These are phyloP conservation scores for Crocuta crocuta DNA, from an alignment of 2,113 vertebrate species.

Conservation along the genomic window DNA sequence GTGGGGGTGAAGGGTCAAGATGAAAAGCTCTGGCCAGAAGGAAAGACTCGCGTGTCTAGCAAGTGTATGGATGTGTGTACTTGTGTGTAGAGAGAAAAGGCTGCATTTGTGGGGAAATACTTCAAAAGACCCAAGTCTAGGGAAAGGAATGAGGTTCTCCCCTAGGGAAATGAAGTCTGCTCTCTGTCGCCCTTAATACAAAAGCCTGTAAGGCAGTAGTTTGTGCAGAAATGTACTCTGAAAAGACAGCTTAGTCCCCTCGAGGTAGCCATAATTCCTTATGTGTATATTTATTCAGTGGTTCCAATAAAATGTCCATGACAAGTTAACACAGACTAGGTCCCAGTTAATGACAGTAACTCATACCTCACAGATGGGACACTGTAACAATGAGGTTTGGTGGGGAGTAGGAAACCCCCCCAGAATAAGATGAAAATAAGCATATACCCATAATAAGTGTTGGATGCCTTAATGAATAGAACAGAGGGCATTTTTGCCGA, in stretches of 20 bases:
- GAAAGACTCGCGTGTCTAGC: background rate
- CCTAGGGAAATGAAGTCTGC: background rate
- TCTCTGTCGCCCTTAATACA: background rate
- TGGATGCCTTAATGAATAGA: background rate
- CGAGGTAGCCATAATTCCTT: background rate
- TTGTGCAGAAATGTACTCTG: background rate
- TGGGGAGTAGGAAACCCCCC: background rate
- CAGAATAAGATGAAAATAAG: background rate
- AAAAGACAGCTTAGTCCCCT: background rate
- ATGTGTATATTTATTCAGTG: background rate
- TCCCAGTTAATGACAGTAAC: background rate
- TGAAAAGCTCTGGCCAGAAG: background rate
- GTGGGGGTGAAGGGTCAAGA: background rate
- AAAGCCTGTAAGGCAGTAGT: background rate
- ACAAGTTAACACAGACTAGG: background rate
- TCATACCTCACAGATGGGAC: background rate
- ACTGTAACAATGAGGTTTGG: background rate
- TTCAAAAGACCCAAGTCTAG: background rate
- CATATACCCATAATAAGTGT: background rate
- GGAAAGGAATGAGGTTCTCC: background rate
- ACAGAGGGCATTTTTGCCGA: background rate
- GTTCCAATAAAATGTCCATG: background rate
- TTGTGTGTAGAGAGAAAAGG: background rate
- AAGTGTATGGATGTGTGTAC: background rate
- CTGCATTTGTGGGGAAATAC: background rate